Percentiles rank a stretch among this genome's conserved stretches.
These are phyloP conservation scores for Bos indicus DNA, from an alignment of 2,113 vertebrate genomes.

Conservation along the genomic window DNA sequence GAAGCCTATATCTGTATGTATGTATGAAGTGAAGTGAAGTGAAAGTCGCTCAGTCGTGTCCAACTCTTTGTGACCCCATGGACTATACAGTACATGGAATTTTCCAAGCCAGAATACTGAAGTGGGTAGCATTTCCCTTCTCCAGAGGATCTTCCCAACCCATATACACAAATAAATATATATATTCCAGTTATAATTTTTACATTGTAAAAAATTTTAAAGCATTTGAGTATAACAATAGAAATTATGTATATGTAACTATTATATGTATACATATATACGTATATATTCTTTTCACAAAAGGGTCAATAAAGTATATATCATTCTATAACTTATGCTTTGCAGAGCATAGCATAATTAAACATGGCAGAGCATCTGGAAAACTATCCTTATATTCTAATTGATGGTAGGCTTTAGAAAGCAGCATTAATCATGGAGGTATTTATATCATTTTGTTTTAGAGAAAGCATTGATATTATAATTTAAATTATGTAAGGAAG, in stretches of 20 bases:
- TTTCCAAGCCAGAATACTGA: neutral
- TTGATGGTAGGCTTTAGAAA: neutral
- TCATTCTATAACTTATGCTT: neutral
- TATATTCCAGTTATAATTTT: neutral
- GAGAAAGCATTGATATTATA: neutral
- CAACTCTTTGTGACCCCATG: neutral
- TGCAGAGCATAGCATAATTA: neutral
- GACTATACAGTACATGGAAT: neutral
- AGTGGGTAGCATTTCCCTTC: neutral
- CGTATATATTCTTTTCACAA: neutral
- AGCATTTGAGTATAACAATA: neutral
- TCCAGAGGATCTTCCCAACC: neutral
- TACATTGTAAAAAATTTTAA: neutral
- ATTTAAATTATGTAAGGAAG: neutral
- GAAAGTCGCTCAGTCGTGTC: fast-evolving
- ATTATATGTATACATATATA: neutral
- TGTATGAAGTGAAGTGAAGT: neutral
- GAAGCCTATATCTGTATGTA: neutral
- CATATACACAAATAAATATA: neutral
- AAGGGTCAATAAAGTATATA: neutral
- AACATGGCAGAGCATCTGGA: neutral
- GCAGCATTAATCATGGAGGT: neutral
- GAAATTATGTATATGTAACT: neutral
- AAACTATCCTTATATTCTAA: neutral
- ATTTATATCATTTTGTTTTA: neutral